Base-by-base conservation (phyloP, 2,888 invertebrate species). In the Gasteruption jaculator region DNA sequence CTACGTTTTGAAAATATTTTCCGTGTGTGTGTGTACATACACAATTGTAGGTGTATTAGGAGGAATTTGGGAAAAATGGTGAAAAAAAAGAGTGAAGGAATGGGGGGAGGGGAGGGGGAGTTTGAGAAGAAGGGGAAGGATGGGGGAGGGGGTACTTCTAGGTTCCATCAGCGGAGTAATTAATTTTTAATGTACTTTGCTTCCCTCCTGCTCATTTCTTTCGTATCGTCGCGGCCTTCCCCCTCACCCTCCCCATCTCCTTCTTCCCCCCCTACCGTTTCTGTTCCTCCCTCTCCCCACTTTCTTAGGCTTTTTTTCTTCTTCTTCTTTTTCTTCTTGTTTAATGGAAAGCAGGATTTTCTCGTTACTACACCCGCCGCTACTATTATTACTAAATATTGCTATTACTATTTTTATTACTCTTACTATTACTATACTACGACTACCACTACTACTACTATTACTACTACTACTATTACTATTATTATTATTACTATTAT, bases 121-220 rank as follows among this genome's bases (percentile, higher is more conserved):
- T 12, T 22, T 26, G 20, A 22, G 3, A 4, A 4, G 22, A 12
- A 32, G 33, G 32, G 24, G 19, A 33, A 16, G 3, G 15, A 26
- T 4, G 18, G 8, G 27, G 20, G 29, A 27, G 18, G 38, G 27
- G 63, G 61, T 58, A 62, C 68, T 66, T 64, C 69, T 67, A 66
- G 65, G 62, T 66, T 68, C 67, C 70, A 69, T 69, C 69, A 69
- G 64, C 65, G 60, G 61, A 68, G 69, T 70, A 69, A 70, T 70
- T 70, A 70, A 70, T 70, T 70, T 70, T 70, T 69, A 70, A 70
- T 70, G 66, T 66, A 70, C 67, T 70, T 70, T 68, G 62, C 66
- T n/a, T n/a, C n/a, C n/a, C n/a, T n/a, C n/a, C 65, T 63, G 68
- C 66, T 70, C 68, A 67, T 69, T 68, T 70, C 65, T 69, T 69